These are phyloP conservation scores for Neotoma lepida DNA, from an alignment of 2,113 vertebrate species.

Conservation along the genomic window DNA sequence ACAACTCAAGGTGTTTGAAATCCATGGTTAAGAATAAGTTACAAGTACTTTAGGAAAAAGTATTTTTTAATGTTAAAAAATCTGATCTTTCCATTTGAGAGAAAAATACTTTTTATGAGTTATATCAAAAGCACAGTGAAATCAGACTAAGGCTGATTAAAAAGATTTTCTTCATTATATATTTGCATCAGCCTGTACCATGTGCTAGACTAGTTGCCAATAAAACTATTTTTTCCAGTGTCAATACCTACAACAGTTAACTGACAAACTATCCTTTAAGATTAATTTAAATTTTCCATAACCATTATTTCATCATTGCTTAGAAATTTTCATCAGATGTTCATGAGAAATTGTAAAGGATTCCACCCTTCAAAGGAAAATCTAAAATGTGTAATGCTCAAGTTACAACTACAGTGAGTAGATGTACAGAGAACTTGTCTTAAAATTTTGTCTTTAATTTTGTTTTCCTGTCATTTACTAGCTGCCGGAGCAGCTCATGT, in stretches of 20 bases:
- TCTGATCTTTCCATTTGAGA: neutral
- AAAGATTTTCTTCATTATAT: neutral
- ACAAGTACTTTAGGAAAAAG: neutral
- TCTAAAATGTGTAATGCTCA: neutral
- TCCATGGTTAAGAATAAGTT: neutral
- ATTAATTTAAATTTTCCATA: neutral
- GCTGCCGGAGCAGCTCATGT: neutral
- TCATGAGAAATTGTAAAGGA: neutral
- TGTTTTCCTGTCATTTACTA: neutral
- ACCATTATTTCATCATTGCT: neutral
- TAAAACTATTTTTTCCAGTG: neutral
- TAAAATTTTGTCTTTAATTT: neutral
- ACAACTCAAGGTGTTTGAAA: neutral
- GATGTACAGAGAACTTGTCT: neutral
- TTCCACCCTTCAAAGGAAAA: neutral
- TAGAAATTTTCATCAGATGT: neutral
- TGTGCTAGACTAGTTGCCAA: neutral
- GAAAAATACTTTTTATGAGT: neutral
- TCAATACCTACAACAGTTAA: neutral
- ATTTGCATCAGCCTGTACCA: neutral
- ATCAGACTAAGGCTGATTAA: neutral
- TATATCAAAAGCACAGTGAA: neutral
- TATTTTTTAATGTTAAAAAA: neutral
- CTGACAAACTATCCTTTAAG: neutral
- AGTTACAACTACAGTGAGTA: fast-evolving